phyloP scores from a whole-genome alignment of 2,113 vertebrate genomes.

The Regulus satrapa region DNA sequence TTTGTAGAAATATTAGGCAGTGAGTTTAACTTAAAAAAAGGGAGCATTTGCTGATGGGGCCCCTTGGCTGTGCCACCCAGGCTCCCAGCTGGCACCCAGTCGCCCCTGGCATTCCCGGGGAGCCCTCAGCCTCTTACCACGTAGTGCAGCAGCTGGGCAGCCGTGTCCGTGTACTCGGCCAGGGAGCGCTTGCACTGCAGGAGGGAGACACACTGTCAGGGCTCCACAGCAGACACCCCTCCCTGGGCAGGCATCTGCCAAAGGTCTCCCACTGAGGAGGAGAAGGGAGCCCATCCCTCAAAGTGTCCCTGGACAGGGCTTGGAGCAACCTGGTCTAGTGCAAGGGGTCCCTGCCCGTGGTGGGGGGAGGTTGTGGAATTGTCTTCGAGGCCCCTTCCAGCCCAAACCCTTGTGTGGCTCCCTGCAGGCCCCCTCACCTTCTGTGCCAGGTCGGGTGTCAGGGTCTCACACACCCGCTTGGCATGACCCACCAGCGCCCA shows the following conservation, averaged over 20 bases:
- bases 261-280: rapidly evolving
- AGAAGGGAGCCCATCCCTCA: background rate
- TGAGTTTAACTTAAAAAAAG: background rate
- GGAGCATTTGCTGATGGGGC: background rate
- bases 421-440: background rate
- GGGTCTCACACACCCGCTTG: slow-evolving; percentile 69
- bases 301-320: background rate
- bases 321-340: rapidly evolving
- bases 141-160: slow-evolving; percentile 74
- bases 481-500: slow-evolving; percentile 40
- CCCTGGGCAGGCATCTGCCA: background rate
- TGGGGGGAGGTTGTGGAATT: too few relatives aligned
- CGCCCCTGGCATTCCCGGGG: rapidly evolving
- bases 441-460: slow-evolving; percentile 65
- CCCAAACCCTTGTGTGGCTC: background rate
- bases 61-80: background rate
- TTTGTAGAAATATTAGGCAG: background rate
- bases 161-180: slow-evolving; percentile 54
- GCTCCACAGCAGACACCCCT: rapidly evolving
- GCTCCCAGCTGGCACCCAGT: rapidly evolving
- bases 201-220: background rate
- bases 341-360: background rate
- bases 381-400: background rate
- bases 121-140: slow-evolving; percentile 76
- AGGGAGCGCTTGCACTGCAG: slow-evolving; percentile 86